Conservation (phyloP, 2,113 vertebrate genomes). For the Gallinago paraguaiae region DNA sequence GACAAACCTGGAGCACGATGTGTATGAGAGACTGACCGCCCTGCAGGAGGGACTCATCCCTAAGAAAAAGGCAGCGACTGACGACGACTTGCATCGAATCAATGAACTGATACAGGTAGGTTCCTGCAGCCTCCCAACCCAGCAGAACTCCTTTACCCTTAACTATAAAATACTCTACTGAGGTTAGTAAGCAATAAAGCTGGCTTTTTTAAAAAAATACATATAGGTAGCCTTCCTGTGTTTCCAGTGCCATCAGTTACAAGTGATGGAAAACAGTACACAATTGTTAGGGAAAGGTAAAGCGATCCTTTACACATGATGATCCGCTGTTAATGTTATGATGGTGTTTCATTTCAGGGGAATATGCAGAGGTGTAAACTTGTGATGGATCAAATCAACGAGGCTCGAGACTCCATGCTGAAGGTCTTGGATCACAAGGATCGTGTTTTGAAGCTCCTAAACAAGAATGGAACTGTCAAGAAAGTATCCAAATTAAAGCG, state of each 20-base stretch:
- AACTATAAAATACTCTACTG: background rate
- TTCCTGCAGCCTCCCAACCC: background rate
- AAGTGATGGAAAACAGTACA: background rate
- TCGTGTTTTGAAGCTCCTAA: constrained; percentile 95
- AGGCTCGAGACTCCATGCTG: constrained; percentile 98
- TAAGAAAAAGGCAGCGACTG: constrained; percentile 93
- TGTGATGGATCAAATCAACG: constrained; percentile 99
- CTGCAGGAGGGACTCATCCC: constrained; percentile 97
- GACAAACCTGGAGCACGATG: constrained; percentile 94
- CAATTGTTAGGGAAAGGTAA: background rate
- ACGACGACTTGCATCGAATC: constrained; percentile 95
- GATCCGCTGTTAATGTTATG: background rate
- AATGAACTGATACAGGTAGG: constrained; percentile 96
- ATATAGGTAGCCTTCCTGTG: no score
- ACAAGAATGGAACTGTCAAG: constrained; percentile 94
- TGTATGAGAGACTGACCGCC: constrained; percentile 92
- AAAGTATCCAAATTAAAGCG: constrained; percentile 97
- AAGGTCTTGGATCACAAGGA: constrained; percentile 99
- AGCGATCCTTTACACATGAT: background rate
- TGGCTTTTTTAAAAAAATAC: background rate
- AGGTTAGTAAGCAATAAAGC: background rate
- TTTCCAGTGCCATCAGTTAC: background rate
- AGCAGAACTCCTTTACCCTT: background rate
- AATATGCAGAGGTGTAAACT: constrained; percentile 99
- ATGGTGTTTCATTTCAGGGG: constrained; percentile 80